Percentiles rank a stretch among this genome's conserved stretches.
Conservation (phyloP, 2,113 vertebrate genomes). For the Myotis yumanensis region DNA sequence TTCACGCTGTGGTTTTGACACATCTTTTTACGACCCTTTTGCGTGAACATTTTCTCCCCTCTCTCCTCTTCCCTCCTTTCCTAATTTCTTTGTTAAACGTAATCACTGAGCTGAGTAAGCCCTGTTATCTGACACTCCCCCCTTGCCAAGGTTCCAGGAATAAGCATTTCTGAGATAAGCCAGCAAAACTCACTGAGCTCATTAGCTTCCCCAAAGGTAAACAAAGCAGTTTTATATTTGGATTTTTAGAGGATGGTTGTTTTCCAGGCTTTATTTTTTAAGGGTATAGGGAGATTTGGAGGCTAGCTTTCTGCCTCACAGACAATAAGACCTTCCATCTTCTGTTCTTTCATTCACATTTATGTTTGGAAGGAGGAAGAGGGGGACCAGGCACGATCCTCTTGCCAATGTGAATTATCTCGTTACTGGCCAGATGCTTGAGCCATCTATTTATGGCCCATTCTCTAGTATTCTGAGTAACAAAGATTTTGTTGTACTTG, state of each 20-base stretch:
- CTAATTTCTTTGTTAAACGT: not conserved
- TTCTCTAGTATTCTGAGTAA: not conserved
- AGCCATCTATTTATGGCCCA: no score
- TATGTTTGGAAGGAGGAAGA: not conserved
- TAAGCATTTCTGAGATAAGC: not conserved
- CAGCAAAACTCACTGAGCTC: not conserved
- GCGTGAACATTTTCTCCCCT: not conserved
- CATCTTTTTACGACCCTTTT: constrained; percentile 2
- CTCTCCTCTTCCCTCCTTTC: not conserved
- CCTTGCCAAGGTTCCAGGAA: not conserved
- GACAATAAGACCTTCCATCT: not conserved
- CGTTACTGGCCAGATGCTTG: not conserved
- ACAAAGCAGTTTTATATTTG: not conserved
- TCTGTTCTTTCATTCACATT: not conserved
- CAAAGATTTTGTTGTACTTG: constrained; percentile 39
- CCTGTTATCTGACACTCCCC: not conserved
- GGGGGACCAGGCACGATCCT: not conserved
- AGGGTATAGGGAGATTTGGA: not conserved
- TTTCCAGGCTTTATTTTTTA: constrained; percentile 11
- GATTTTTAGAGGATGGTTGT: constrained; percentile 22
- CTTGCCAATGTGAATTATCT: constrained; percentile 7
- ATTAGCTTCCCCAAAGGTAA: not conserved
- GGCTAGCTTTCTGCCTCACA: not conserved
- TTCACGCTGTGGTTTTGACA: not conserved
- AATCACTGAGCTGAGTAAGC: not conserved